Base-by-base conservation (phyloP, 2,113 vertebrate species). In the Pseudopipra pipra region DNA sequence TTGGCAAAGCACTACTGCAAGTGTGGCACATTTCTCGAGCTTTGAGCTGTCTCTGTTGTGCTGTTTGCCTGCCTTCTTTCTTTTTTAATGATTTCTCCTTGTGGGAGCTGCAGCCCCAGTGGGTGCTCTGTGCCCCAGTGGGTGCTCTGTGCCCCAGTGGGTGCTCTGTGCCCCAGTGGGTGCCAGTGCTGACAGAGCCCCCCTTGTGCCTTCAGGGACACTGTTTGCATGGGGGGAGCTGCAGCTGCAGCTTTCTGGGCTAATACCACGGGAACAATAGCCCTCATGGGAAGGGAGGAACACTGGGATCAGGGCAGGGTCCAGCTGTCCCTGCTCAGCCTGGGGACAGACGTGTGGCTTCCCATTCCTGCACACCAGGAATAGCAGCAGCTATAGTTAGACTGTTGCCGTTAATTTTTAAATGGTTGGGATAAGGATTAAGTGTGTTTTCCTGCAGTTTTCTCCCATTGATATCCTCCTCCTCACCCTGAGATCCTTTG, bases 181-280 rank as follows among this genome's bases (percentile, higher is more conserved):
- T 27, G 62, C 11, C 39, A 14, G n/a, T 37, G 72, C 65, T 76
- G 65, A 90, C 80, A 84, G 80, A 71, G 80, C 65, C 12, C 1
- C 56, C 72, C 72, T 71, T 84, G 80, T 90, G 88, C 72, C 54
- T 28, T 47, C 79, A 37, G 35, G 24, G 43, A 9, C 73, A 44
- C 49, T 68, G 55, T 58, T 51, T 62, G 76, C n/a, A 2, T 27
- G 4, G 9, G 59, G 73, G 47, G 85, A 54, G 4, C 15, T 84
- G 80, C 85, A 89, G 93, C 90, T 92, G 92, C 87, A 65, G 87
- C 85, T 74, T 75, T 56, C 91, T 56, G 85, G 28, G 9, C 58
- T 88, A 8, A 27, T 58, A 1, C 77, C 28, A 9, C 11, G 78
- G 16, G 17, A 75, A 86, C 87, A 94, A 76, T 59, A 14, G 68